Evolutionary conservation across 1,140 invertebrate genomes (phyloP), one percentile per base, ranked within the genome.

Genomic region (Protaetia brevitarsis): DNA sequence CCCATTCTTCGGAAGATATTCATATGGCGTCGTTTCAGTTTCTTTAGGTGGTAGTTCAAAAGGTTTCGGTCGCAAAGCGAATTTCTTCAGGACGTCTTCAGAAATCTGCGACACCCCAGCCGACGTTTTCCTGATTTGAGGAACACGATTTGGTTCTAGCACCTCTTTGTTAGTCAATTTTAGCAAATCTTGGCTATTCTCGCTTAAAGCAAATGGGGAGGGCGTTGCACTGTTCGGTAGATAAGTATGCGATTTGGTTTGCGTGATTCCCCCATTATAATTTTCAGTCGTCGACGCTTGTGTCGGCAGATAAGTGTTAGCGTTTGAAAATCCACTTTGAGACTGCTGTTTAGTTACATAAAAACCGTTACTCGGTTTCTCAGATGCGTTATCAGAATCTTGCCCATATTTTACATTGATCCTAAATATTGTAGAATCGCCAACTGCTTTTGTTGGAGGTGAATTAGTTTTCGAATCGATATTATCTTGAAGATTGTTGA

Each of bases 21-120:
- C n/a, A n/a, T n/a, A n/a, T n/a, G n/a, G n/a, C n/a, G 10, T 23
- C 34, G 7, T 16, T 7, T 41, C 10, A 2, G 11, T 28, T 63
- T 45, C 77, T 71, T 58, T 70, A 76, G 16, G 65, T 11, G 3
- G 74, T 72, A 4, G 72, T 75, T 16, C 73, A 73, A 70, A 73
- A 68, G 71, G 72, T 65, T 37, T 75, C 67, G 64, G 74, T 72
- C 62, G 73, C 59, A 64, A 59, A n/a, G 29, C 57, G 8, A 59
- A 59, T n/a, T 13, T 28, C 7, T 27, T 13, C 13, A 21, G 29
- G 13, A 29, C 30, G 5, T 51, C 41, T 2, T 29, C 26, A 7
- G 29, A 59, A 2, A 31, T 28, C 30, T 59, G 57, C 4, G 57
- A 13, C 3, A 59, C 57, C 3, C 57, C 57, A 1, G 57, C 57